phyloP scores from a whole-genome alignment of 1,140 invertebrate genomes.

The Eurosta solidaginis region DNA sequence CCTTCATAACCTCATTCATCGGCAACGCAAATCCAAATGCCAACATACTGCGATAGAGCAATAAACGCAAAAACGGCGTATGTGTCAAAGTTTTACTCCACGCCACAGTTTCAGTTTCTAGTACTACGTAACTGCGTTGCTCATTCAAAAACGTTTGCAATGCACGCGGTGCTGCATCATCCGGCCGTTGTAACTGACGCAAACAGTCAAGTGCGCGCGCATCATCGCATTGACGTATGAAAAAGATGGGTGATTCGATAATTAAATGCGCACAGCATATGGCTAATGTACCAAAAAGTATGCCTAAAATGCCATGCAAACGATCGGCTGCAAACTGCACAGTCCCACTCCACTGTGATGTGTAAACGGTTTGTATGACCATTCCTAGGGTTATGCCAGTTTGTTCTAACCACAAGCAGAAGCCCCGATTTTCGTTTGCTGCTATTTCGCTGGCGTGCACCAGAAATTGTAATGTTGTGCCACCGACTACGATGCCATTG shows the following conservation, averaged over 20 bases:
- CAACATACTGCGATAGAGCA: conserved; percentile 49
- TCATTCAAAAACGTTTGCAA: conserved; percentile 39
- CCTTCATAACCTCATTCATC: conserved; percentile 34
- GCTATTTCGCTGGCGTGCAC: conserved; percentile 47
- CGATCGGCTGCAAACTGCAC: conserved; percentile 36
- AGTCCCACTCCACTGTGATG: conserved; percentile 35
- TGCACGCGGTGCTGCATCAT: conserved; percentile 3
- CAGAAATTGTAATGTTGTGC: conserved; percentile 44
- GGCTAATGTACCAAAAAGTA: conserved; percentile 39
- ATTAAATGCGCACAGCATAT: conserved; percentile 24
- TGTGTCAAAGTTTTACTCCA: conserved; percentile 31
- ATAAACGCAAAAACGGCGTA: conserved; percentile 45
- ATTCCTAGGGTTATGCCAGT: conserved; percentile 44
- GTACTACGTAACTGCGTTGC: conserved; percentile 42
- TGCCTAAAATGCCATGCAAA: conserved; percentile 50
- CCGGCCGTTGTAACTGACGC: conserved; percentile 30
- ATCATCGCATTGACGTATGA: conserved; percentile 45
- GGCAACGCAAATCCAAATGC: conserved; percentile 49
- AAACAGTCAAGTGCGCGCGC: conserved; percentile 36
- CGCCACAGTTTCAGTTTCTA: conserved; percentile 34
- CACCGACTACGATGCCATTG: conserved; percentile 46
- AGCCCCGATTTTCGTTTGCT: conserved; percentile 38
- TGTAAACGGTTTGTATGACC: conserved; percentile 45
- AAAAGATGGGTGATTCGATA: conserved; percentile 48
- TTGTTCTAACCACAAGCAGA: conserved; percentile 44